Conservation (phyloP, 2,797 vertebrate genomes). For the Arremon aurantiirostris region DNA sequence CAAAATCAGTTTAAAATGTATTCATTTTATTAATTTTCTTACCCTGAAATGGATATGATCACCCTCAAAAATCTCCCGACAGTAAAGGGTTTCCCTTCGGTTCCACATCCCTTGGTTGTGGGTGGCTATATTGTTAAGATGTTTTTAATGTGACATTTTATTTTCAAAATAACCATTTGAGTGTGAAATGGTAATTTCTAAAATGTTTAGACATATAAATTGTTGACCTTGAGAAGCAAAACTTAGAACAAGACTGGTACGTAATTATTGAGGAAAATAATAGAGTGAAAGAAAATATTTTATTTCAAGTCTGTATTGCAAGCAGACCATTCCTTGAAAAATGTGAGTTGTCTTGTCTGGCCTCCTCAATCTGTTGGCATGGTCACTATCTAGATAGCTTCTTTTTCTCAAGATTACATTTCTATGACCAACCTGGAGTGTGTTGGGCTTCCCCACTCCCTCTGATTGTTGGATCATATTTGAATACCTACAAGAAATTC, state of each 20-base stretch:
- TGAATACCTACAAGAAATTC: not conserved
- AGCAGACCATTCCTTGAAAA: not conserved
- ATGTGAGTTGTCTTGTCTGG: not conserved
- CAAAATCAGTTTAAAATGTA: not conserved
- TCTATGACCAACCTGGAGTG: accelerated
- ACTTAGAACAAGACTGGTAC: not conserved
- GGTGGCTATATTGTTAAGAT: not conserved
- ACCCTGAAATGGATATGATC: not conserved
- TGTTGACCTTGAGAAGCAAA: not conserved
- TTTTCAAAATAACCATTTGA: not conserved
- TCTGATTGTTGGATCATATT: not conserved
- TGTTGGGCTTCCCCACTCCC: accelerated
- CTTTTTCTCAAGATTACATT: not conserved
- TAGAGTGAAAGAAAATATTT: not conserved
- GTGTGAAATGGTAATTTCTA: not conserved
- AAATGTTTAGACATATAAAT: not conserved
- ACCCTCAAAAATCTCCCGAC: not conserved
- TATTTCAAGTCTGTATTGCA: not conserved
- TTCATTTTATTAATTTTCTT: not conserved
- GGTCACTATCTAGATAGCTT: not conserved
- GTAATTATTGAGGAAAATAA: not conserved
- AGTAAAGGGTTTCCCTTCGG: not conserved
- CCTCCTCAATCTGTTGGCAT: not conserved
- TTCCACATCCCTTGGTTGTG: not conserved
- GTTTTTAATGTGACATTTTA: not conserved